phyloP scores from a whole-genome alignment of 2,797 vertebrate species.

The Manis javanica region DNA sequence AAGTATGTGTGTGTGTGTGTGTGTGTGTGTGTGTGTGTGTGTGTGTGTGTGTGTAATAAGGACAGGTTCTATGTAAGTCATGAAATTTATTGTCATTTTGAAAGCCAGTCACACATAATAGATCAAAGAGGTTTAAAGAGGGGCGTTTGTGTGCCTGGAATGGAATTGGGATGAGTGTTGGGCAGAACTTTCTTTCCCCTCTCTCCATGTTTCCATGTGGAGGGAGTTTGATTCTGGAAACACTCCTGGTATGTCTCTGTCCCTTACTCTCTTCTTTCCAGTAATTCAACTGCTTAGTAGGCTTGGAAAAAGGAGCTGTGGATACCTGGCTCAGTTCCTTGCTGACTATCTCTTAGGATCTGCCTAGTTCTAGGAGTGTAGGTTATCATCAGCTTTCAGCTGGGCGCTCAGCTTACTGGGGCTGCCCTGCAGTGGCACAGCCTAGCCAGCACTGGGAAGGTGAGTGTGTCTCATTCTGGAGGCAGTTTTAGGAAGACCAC shows the following conservation, averaged over 20 bases:
- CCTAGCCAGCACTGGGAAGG: background rate
- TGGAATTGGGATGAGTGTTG: background rate
- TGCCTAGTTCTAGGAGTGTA: background rate
- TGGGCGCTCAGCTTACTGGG: background rate
- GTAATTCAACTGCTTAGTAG: background rate
- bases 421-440: background rate
- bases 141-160: background rate
- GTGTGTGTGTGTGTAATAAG: background rate
- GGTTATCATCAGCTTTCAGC: background rate
- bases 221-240: background rate
- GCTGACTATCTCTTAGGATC: background rate
- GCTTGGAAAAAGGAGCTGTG: background rate
- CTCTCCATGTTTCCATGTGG: background rate
- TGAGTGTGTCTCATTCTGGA: background rate
- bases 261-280: background rate
- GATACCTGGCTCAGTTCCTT: background rate
- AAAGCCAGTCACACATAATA: background rate
- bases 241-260: background rate
- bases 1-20: background rate
- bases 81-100: background rate
- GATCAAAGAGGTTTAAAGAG: background rate
- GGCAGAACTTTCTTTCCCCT: background rate
- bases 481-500: background rate
- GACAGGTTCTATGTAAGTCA: background rate
- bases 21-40: background rate